These are phyloP conservation scores for Antechinus flavipes DNA, from an alignment of 2,113 vertebrate genomes.

Conservation along the genomic window DNA sequence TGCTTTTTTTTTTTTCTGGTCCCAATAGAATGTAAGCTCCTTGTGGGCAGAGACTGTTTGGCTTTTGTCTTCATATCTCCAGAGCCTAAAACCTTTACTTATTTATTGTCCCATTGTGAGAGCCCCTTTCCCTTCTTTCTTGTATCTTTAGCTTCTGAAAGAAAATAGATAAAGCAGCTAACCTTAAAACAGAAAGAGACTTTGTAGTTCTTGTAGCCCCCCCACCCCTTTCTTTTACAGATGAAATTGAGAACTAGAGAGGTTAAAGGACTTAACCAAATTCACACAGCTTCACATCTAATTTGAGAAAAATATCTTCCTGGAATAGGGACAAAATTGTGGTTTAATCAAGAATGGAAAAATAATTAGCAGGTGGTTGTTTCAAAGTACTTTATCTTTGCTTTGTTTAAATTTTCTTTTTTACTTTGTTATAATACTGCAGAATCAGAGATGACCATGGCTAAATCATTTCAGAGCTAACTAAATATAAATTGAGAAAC, in stretches of 20 bases:
- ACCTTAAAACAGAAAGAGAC: background rate
- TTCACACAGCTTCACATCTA: background rate
- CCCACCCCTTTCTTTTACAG: background rate
- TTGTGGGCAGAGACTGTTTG: background rate
- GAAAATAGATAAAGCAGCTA: background rate
- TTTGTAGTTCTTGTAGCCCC: background rate
- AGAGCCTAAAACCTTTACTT: background rate
- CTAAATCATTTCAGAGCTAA: conserved; percentile 6
- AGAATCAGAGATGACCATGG: conserved; percentile 4
- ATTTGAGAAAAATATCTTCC: conserved; percentile 3
- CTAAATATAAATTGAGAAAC: background rate
- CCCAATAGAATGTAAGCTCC: background rate
- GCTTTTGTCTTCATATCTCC: background rate
- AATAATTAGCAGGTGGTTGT: background rate
- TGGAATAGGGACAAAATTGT: background rate
- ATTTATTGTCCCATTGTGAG: background rate
- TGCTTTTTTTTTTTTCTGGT: background rate
- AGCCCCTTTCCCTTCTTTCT: background rate
- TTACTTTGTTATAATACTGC: conserved; percentile 41
- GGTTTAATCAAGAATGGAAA: background rate
- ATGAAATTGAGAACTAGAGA: background rate
- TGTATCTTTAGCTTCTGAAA: background rate
- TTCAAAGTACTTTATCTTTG: background rate
- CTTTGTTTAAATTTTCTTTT: background rate
- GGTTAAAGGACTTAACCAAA: background rate